phyloP scores from a whole-genome alignment of 37 sponge, comb jelly and placozoan species.

The Oopsacas minuta region DNA sequence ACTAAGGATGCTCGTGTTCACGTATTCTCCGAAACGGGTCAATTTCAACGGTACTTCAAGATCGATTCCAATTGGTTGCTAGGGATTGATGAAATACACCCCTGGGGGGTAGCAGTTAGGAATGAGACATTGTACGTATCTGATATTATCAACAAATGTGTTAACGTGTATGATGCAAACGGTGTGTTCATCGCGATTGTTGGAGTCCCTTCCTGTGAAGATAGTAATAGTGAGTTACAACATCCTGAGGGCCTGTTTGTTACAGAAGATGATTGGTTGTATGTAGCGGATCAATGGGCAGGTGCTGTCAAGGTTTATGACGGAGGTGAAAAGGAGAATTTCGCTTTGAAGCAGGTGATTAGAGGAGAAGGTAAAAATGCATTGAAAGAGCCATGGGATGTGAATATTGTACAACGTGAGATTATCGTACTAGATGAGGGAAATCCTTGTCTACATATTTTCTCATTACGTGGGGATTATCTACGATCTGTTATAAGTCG shows the following conservation, averaged over 20 bases:
- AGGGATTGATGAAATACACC: not conserved
- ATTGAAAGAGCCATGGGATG: not conserved
- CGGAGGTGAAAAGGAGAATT: not conserved
- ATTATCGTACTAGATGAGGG: not conserved
- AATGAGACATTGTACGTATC: not conserved
- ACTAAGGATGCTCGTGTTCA: not conserved
- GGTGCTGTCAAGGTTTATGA: not conserved
- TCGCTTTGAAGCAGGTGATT: not conserved
- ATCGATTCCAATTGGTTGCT: slow-evolving; percentile 1
- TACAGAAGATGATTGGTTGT: slow-evolving; percentile 1
- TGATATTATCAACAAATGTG: not conserved
- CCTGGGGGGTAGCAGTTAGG: not conserved
- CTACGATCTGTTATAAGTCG: not conserved
- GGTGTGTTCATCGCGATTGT: not conserved
- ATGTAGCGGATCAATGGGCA: not conserved
- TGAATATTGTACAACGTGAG: not conserved
- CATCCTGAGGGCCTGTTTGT: not conserved
- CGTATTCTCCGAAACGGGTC: not conserved
- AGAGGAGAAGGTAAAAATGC: not conserved
- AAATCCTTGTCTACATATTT: not conserved
- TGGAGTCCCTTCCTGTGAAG: not conserved
- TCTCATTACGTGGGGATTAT: not conserved
- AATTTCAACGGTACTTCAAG: not conserved
- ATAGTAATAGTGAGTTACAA: not conserved
- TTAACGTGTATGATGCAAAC: not conserved